phyloP scores from a whole-genome alignment of 2,888 invertebrate species.

The Tenthredo scrophulariae region DNA sequence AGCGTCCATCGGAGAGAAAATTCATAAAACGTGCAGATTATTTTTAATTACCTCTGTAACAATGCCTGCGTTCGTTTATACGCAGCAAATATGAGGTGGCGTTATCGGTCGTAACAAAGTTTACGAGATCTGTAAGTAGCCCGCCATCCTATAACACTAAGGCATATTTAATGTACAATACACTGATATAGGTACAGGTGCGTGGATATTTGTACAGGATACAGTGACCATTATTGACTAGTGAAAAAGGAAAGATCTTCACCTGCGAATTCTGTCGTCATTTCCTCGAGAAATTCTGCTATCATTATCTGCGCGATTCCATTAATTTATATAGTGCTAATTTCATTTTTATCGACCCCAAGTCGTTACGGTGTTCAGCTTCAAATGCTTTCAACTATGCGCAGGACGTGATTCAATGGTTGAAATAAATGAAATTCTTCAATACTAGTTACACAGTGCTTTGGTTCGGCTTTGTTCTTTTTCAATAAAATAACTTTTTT shows the following conservation, averaged over 20 bases:
- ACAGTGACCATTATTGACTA: neutral
- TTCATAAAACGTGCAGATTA: constrained; percentile 12
- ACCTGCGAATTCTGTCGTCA: neutral
- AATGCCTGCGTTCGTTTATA: constrained; percentile 7
- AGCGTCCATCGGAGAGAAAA: neutral
- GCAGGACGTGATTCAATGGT: neutral
- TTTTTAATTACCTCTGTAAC: constrained; percentile 17
- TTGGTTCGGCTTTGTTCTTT: neutral
- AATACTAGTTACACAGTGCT: neutral
- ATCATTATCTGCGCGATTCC: neutral
- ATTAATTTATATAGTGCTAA: neutral
- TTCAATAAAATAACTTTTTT: neutral
- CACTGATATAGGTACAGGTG: constrained; percentile 4
- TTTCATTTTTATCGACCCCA: constrained; percentile 37
- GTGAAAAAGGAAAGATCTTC: neutral
- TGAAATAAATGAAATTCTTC: constrained; percentile 31
- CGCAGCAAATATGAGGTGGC: constrained; percentile 17
- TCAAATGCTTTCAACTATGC: neutral
- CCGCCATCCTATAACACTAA: constrained; percentile 11
- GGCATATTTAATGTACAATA: neutral
- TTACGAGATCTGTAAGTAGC: constrained; percentile 32
- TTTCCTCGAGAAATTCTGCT: neutral
- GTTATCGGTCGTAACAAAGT: constrained; percentile 43
- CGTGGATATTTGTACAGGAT: neutral
- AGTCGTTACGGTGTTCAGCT: neutral